Percentiles rank a stretch among this genome's conserved stretches.
phyloP scores from a whole-genome alignment of 2,113 vertebrate species.

The Menura novaehollandiae region DNA sequence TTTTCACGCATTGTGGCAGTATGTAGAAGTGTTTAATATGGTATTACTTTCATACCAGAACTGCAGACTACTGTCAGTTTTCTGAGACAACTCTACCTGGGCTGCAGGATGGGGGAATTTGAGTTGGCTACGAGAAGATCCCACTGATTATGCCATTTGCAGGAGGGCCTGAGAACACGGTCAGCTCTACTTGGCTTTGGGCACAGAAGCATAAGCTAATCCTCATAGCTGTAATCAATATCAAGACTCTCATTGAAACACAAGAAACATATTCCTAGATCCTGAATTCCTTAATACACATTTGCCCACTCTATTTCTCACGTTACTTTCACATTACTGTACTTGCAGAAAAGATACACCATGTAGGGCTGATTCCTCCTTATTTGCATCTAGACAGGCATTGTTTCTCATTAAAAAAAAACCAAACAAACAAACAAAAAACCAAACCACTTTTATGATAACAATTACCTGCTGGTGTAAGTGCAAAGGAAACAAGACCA shows the following conservation, averaged over 20 bases:
- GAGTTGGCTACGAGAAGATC: background rate
- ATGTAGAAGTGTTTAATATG: background rate
- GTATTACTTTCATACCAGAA: background rate
- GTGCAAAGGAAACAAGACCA: background rate
- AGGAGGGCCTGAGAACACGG: rapidly evolving
- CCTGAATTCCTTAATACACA: background rate
- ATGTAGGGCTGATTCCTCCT: background rate
- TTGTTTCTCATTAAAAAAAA: background rate
- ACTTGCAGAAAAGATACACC: background rate
- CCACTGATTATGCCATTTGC: background rate
- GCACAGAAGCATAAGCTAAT: background rate
- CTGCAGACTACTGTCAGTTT: background rate
- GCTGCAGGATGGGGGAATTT: rapidly evolving
- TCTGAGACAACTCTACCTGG: background rate
- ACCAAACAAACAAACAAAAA: background rate
- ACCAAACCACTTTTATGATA: background rate
- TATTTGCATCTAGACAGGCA: background rate
- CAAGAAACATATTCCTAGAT: background rate
- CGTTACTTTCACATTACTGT: background rate
- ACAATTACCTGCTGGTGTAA: background rate
- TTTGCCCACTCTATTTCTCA: background rate
- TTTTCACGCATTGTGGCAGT: background rate
- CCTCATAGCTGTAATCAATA: rapidly evolving
- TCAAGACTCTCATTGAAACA: background rate
- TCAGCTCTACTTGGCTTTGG: background rate